phyloP scores from a whole-genome alignment of 2,113 vertebrate species.

The Megaleporinus macrocephalus region DNA sequence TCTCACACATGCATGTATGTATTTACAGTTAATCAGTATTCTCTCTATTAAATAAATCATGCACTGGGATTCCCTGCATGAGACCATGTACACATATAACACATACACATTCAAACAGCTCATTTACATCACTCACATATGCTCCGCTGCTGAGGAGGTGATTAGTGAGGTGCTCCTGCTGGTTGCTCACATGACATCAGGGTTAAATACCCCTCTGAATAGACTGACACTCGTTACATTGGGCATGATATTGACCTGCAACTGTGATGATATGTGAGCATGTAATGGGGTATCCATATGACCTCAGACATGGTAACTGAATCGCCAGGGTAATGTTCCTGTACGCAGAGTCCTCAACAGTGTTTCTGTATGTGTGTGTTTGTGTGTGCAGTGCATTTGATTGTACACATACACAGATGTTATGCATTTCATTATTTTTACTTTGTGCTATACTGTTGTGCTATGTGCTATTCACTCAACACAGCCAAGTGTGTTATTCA shows the following conservation, averaged over 20 bases:
- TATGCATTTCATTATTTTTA: too few species aligned
- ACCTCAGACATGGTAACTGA: neutral
- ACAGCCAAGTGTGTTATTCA: too few species aligned
- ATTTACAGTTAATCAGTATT: conserved; percentile 40
- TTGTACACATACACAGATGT: too few species aligned
- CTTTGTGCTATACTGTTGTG: too few species aligned
- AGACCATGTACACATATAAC: conserved; percentile 7
- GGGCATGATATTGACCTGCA: too few species aligned
- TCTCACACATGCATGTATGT: conserved; percentile 12
- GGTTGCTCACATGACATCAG: neutral
- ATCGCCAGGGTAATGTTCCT: neutral
- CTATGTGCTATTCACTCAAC: too few species aligned
- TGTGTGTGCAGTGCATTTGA: too few species aligned
- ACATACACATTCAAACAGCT: neutral
- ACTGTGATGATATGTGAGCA: neutral
- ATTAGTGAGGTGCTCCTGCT: conserved; percentile 5
- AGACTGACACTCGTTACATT: too few species aligned
- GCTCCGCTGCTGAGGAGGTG: conserved; percentile 20
- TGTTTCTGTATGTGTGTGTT: too few species aligned
- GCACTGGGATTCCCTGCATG: conserved; percentile 19
- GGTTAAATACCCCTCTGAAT: too few species aligned
- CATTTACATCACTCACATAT: conserved; percentile 30
- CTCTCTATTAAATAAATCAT: conserved; percentile 59
- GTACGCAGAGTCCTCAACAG: too few species aligned
- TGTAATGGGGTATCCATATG: neutral